These are phyloP conservation scores for Drosophila emarginata DNA, from an alignment of 2,888 invertebrate species.

Conservation along the genomic window DNA sequence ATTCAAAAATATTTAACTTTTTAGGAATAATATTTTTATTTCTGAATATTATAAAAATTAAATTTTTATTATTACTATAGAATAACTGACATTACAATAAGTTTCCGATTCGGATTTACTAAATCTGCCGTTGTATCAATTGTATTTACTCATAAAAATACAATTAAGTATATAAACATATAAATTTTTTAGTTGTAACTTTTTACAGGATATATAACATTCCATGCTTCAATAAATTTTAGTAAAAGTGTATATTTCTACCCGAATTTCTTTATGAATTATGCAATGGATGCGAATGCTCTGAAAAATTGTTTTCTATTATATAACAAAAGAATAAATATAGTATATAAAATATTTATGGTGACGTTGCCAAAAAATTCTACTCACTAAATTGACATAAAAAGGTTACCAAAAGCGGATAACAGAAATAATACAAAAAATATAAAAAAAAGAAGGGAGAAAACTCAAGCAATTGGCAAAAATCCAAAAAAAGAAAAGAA, in stretches of 20 bases:
- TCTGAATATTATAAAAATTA: too few relatives aligned
- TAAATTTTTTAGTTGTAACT: too few relatives aligned
- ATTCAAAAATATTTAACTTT: too few relatives aligned
- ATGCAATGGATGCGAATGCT: constrained; percentile 9
- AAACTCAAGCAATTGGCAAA: constrained; percentile 50
- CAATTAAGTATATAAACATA: too few relatives aligned
- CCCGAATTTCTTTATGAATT: background rate
- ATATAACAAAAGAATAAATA: constrained; percentile 2
- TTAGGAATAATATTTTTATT: too few relatives aligned
- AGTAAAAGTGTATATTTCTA: background rate
- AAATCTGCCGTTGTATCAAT: too few relatives aligned
- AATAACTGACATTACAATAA: too few relatives aligned
- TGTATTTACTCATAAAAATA: too few relatives aligned
- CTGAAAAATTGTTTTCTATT: constrained; percentile 5
- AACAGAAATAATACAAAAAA: constrained; percentile 13
- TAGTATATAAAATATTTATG: constrained; percentile 38
- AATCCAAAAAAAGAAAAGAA: constrained; percentile 43
- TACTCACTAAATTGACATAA: constrained; percentile 33
- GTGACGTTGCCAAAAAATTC: constrained; percentile 24
- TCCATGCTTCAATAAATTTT: background rate
- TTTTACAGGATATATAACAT: background rate
- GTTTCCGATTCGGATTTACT: too few relatives aligned
- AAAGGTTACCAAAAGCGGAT: constrained; percentile 15
- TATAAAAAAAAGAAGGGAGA: constrained; percentile 10
- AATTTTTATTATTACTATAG: too few relatives aligned